Conservation (phyloP, 2,797 vertebrate genomes). For the Diceros bicornis region DNA sequence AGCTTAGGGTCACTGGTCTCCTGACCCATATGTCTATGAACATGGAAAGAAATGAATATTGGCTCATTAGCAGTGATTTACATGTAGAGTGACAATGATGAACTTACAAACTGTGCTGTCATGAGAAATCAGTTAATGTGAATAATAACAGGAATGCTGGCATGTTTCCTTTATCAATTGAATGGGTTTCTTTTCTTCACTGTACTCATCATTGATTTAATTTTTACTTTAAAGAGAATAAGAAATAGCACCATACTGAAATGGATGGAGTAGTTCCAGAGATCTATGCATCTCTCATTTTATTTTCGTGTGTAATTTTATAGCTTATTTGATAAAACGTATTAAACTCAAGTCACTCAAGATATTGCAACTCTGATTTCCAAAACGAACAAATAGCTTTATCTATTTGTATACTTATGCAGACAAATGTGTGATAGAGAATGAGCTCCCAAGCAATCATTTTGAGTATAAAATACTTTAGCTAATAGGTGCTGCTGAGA, state of each 20-base stretch:
- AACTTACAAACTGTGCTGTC: slow-evolving; percentile 63
- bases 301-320: slow-evolving; percentile 64
- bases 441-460: slow-evolving; percentile 26
- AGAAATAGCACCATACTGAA: not conserved
- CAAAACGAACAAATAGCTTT: slow-evolving; percentile 60
- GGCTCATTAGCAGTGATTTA: slow-evolving; percentile 81
- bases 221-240: slow-evolving; percentile 56
- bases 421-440: slow-evolving; percentile 53
- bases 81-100: slow-evolving; percentile 48
- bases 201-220: slow-evolving; percentile 58
- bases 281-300: slow-evolving; percentile 18
- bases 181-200: slow-evolving; percentile 46
- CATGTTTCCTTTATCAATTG: slow-evolving; percentile 64
- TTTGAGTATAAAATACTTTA: not conserved
- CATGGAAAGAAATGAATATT: slow-evolving; percentile 68
- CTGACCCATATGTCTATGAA: slow-evolving; percentile 31
- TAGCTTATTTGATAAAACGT: slow-evolving; percentile 62
- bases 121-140: slow-evolving; percentile 68
- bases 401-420: slow-evolving; percentile 42
- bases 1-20: slow-evolving; percentile 73
- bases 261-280: slow-evolving; percentile 1
- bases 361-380: slow-evolving; percentile 30
- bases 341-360: slow-evolving; percentile 67
- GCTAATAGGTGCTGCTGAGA: slow-evolving; percentile 62
- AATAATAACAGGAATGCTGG: slow-evolving; percentile 74